Percentiles rank a stretch among this genome's conserved stretches.
Evolutionary conservation across 2,888 invertebrate species (phyloP).

Genomic region (Leptopilina myrica): DNA sequence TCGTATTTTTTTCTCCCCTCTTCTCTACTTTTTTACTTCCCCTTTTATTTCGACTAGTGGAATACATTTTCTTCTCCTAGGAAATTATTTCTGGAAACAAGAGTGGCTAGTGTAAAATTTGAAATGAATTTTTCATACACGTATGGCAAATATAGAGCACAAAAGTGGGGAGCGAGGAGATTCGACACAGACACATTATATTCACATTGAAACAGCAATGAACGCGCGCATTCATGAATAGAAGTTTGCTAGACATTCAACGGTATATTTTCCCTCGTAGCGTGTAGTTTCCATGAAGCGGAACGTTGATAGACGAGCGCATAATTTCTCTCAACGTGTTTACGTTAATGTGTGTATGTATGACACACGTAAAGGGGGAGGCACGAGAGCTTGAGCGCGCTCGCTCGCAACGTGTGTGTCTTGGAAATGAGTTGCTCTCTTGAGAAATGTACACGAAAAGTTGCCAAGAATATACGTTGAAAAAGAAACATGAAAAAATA

Average conservation of each 20-base stretch:
- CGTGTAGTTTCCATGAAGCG: conserved; percentile 26
- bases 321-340: conserved; percentile 27
- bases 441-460: background rate
- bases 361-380: background rate
- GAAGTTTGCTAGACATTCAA: conserved; percentile 18
- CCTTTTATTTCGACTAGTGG: too few species aligned
- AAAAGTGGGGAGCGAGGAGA: background rate
- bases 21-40: too few species aligned
- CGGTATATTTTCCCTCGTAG: conserved; percentile 14
- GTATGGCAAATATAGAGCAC: too few species aligned
- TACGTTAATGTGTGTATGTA: conserved; percentile 1
- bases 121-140: too few species aligned
- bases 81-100: too few species aligned
- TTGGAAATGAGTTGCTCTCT: background rate
- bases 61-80: too few species aligned
- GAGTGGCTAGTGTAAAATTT: too few species aligned
- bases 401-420: background rate
- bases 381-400: too few species aligned
- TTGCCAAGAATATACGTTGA: too few species aligned
- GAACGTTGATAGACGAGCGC: conserved; percentile 36
- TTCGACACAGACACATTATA: background rate
- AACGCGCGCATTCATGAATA: conserved; percentile 13
- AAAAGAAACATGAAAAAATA: background rate
- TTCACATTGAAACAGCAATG: background rate
- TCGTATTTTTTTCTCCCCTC: too few species aligned